phyloP scores from a whole-genome alignment of 2,888 invertebrate genomes.

The Drosophila mayaguana region DNA sequence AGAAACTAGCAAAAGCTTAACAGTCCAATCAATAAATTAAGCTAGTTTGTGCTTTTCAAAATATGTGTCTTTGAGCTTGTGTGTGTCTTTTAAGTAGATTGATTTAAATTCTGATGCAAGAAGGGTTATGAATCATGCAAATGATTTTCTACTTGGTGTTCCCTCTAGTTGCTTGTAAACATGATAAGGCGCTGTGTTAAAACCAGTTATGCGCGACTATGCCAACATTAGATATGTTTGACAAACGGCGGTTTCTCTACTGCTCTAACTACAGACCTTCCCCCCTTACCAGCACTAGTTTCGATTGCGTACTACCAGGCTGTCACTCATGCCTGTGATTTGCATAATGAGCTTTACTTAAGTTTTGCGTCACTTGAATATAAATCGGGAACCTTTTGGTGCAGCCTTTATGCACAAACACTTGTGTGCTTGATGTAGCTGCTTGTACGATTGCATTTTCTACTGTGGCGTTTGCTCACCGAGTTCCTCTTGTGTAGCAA shows the following conservation, averaged over 20 bases:
- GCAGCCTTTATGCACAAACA: conserved; percentile 8
- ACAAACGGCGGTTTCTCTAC: background rate
- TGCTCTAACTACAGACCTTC: too few species aligned
- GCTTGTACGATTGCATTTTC: conserved; percentile 54
- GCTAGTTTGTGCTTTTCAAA: background rate
- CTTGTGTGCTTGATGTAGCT: conserved; percentile 20
- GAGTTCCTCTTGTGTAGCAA: conserved; percentile 49
- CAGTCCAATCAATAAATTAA: too few species aligned
- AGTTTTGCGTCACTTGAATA: conserved; percentile 72
- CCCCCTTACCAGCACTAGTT: too few species aligned
- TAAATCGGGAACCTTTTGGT: conserved; percentile 69
- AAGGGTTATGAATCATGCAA: background rate
- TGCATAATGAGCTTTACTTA: conserved; percentile 67
- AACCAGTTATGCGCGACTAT: background rate
- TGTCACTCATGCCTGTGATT: conserved; percentile 46
- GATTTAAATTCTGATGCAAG: too few species aligned
- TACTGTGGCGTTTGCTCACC: conserved; percentile 12
- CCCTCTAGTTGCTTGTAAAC: background rate
- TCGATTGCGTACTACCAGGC: conserved; percentile 10
- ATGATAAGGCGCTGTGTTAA: background rate
- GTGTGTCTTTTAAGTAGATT: background rate
- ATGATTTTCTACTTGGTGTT: background rate
- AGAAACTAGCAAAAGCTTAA: background rate
- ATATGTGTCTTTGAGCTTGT: too few species aligned
- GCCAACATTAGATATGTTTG: background rate